These are phyloP conservation scores for Thermophis baileyi DNA, from an alignment of 2,113 vertebrate species.

Conservation along the genomic window DNA sequence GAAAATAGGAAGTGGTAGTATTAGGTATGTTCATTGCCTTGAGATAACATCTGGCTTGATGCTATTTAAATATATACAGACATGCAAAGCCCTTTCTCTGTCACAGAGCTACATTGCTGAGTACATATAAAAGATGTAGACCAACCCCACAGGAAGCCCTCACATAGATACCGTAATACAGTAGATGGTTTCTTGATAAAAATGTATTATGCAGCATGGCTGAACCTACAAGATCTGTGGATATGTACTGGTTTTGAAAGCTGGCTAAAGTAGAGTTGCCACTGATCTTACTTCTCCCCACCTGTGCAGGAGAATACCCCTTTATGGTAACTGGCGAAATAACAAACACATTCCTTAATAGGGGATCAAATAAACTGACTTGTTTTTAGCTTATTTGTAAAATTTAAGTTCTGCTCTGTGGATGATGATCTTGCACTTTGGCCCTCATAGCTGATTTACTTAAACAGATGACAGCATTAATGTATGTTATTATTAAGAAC, in stretches of 20 bases:
- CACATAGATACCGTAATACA: background rate
- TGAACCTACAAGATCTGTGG: background rate
- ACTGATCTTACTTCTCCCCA: background rate
- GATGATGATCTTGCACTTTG: background rate
- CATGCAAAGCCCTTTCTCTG: background rate
- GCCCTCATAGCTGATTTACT: background rate
- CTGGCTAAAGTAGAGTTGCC: background rate
- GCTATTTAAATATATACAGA: background rate
- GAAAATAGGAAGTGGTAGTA: background rate
- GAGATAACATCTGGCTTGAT: background rate
- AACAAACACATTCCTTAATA: background rate
- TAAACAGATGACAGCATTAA: background rate
- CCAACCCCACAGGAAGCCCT: background rate
- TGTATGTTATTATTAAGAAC: accelerated
- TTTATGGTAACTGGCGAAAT: background rate
- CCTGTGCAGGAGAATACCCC: background rate
- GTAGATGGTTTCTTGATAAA: background rate
- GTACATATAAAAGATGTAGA: background rate
- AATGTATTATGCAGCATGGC: background rate
- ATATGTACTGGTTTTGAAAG: background rate
- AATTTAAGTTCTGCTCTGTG: background rate
- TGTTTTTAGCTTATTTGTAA: background rate
- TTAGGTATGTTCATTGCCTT: background rate
- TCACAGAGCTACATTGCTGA: background rate
- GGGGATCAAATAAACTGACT: background rate